Conservation (phyloP, 2,888 invertebrate genomes). For the Chrysolina oricalcia region DNA sequence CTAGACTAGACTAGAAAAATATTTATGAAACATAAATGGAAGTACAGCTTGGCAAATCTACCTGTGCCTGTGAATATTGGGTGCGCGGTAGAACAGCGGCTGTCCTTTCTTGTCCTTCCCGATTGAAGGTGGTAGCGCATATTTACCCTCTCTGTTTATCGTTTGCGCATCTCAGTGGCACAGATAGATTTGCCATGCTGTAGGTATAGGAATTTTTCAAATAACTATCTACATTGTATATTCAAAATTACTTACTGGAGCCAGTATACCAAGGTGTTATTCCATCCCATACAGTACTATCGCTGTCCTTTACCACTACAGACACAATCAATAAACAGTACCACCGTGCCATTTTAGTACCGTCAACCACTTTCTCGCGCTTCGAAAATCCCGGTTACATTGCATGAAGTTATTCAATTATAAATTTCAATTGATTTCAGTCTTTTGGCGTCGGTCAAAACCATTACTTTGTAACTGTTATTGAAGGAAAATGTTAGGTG, state of each 20-base stretch:
- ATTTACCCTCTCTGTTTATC: too few species aligned
- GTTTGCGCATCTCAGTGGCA: too few species aligned
- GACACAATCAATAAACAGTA: constrained; percentile 37
- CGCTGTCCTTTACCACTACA: constrained; percentile 46
- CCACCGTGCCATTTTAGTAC: constrained; percentile 33
- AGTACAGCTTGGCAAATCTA: too few species aligned
- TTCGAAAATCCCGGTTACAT: constrained; percentile 19
- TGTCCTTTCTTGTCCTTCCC: too few species aligned
- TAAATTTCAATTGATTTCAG: constrained; percentile 22
- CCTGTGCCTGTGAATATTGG: too few species aligned
- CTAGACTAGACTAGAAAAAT: too few species aligned
- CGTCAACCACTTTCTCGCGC: constrained; percentile 18
- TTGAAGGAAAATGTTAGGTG: constrained; percentile 15
- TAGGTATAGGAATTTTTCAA: background rate
- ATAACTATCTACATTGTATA: background rate
- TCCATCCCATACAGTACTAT: constrained; percentile 70
- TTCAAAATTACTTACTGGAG: constrained; percentile 72
- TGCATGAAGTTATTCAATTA: constrained; percentile 36
- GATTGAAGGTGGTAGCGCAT: too few species aligned
- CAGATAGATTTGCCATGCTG: too few species aligned
- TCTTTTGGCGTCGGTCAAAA: constrained; percentile 4
- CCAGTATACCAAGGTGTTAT: constrained; percentile 74
- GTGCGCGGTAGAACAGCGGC: too few species aligned
- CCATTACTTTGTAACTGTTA: constrained; percentile 35
- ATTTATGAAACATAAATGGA: too few species aligned